Conservation (phyloP, 2,113 vertebrate species). For the Lophochroa leadbeateri region DNA sequence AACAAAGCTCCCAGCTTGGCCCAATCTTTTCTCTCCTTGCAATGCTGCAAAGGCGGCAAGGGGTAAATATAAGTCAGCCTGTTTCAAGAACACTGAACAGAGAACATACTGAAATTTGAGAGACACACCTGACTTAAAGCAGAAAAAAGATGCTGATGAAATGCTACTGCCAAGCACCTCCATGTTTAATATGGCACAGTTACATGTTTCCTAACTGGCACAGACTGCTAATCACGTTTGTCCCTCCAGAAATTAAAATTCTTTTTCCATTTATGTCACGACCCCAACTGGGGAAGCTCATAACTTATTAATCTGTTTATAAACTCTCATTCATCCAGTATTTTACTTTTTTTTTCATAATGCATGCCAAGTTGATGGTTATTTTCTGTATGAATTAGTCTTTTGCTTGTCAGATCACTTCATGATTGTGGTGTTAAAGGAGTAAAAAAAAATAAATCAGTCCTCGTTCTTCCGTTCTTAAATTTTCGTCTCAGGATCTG, state of each 20-base stretch:
- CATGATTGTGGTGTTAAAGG: neutral
- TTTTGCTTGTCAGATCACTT: neutral
- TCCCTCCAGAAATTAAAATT: neutral
- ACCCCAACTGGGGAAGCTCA: neutral
- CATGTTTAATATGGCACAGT: neutral
- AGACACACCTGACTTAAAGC: neutral
- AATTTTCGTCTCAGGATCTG: neutral
- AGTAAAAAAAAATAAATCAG: neutral
- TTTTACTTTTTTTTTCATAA: neutral
- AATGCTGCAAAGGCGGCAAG: constrained; percentile 75
- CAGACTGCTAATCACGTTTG: neutral
- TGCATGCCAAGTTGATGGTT: neutral
- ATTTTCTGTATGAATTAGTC: neutral
- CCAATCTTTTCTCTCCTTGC: constrained; percentile 87
- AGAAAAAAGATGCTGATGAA: neutral
- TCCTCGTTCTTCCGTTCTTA: neutral
- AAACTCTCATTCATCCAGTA: neutral
- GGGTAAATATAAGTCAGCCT: neutral
- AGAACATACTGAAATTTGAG: neutral
- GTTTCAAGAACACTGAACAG: neutral
- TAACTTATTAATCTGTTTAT: neutral
- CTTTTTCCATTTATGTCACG: neutral
- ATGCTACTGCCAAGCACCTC: neutral
- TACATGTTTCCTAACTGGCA: neutral
- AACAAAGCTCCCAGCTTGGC: constrained; percentile 81